Evolutionary conservation across 1,140 invertebrate genomes (phyloP).

Genomic region (Trissolcus basalis): DNA sequence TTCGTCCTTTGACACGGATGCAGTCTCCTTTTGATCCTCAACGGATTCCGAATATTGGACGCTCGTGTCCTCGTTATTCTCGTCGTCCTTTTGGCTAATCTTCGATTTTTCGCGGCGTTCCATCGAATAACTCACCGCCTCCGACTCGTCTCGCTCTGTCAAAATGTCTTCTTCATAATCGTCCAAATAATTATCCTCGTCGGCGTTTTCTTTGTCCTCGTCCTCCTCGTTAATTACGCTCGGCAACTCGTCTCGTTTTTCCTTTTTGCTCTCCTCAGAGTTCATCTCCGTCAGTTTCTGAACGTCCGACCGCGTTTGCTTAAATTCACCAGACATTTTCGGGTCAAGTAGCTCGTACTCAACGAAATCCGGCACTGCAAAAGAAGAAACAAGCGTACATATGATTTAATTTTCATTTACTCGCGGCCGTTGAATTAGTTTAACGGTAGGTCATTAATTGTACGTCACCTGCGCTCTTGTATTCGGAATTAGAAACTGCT

Average conservation of each 20-base stretch:
- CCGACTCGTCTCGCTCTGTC: constrained; percentile 38
- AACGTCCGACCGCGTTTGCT: constrained; percentile 12
- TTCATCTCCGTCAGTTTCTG: constrained; percentile 12
- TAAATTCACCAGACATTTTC: constrained; percentile 4
- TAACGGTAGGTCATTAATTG: constrained; percentile 26
- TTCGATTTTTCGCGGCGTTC: constrained; percentile 23
- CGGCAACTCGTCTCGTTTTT: constrained; percentile 5
- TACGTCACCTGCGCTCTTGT: constrained; percentile 28
- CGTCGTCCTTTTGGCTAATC: constrained; percentile 11
- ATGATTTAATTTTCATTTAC: constrained; percentile 12
- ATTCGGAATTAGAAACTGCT: neutral
- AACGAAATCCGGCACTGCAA: constrained; percentile 6
- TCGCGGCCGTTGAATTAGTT: constrained; percentile 1
- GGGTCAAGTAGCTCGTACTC: neutral
- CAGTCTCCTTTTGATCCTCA: constrained; percentile 29
- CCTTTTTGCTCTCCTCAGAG: neutral
- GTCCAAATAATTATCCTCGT: constrained; percentile 34
- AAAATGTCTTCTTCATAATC: constrained; percentile 44
- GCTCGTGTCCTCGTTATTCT: constrained; percentile 5
- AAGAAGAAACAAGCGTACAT: neutral
- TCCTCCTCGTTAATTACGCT: constrained; percentile 33
- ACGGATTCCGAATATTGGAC: constrained; percentile 28
- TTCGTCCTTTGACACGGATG: constrained; percentile 18
- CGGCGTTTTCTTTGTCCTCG: constrained; percentile 11
- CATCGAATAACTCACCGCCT: constrained; percentile 23